A percentile compares a stretch with the other conserved stretches of the same genome.
Evolutionary conservation across 2,888 invertebrate species (phyloP).

Genomic region (Tyria jacobaeae): DNA sequence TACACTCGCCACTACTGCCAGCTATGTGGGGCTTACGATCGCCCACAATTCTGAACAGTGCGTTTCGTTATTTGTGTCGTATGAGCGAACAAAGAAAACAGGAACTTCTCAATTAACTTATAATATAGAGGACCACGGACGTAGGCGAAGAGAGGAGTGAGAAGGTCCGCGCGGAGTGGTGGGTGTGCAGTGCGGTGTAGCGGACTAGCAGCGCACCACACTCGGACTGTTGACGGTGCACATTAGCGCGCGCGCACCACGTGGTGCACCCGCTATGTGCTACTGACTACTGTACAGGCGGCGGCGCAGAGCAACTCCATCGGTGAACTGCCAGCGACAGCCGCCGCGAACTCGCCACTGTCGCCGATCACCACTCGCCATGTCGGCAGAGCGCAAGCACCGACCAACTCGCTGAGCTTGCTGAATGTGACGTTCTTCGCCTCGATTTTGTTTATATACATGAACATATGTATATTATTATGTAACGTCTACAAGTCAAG

Average conservation of each 20-base stretch:
- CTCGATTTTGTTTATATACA: not conserved
- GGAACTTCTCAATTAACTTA: not conserved
- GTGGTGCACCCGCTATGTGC: not conserved
- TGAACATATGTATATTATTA: no score
- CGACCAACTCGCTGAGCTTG: not conserved
- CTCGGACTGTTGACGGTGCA: constrained; percentile 27
- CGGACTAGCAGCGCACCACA: not conserved
- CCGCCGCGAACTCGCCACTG: not conserved
- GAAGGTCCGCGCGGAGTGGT: not conserved
- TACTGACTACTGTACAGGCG: not conserved
- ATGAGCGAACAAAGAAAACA: not conserved
- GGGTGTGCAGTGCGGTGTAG: not conserved
- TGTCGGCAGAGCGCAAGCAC: not conserved
- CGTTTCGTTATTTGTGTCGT: not conserved
- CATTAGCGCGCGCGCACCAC: constrained; percentile 28
- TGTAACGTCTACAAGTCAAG: no score
- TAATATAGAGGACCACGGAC: not conserved
- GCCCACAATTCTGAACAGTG: constrained; percentile 3
- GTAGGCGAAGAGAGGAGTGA: not conserved
- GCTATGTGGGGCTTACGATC: not conserved
- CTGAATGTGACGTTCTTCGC: not conserved
- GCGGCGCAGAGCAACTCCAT: no score
- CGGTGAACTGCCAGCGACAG: not conserved
- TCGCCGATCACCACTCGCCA: not conserved
- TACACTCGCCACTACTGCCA: constrained; percentile 20